Evolutionary conservation across 2,113 vertebrate genomes (phyloP), one percentile per base, ranked within the genome.

Genomic region (Scophthalmus maximus): DNA sequence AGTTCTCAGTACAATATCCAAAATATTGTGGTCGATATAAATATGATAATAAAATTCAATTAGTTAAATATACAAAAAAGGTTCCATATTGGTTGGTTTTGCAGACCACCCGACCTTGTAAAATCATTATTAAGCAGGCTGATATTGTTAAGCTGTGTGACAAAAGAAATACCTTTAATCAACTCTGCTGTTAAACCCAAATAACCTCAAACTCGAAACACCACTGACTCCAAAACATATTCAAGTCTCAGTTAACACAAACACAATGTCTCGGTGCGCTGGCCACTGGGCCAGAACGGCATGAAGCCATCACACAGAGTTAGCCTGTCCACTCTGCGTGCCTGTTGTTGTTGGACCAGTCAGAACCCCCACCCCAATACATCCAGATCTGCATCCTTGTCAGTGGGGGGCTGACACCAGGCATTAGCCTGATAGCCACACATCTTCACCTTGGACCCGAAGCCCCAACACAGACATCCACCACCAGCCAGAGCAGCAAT

Each of bases 261-360:
- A 68, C 73, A 68, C 68, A 34, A 51, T 47, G 62, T 75, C 68
- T 83, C 50, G 55, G 63, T 71, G 79, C 30, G 73, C 57, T 73
- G 82, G 63, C 86, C 79, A 83, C 79, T 70, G 64, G 77, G 57
- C 82, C 76, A 42, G 60, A 92, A 11, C 92, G 46, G 83, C 88
- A 87, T 89, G 93, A 93, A 58, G 94, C 93, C 92, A 91, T 94
- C 94, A 93, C 78, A 90, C 78, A 78, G 80, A 68, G 88, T 94
- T 94, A 94, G 71, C 36, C 71, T 49, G 60, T 40, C 40, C 57
- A 12, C 65, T 47, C 69, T 63, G 70, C 34, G 51, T 84, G 70
- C 76, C 63, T 83, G 82, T 74, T 88, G 68, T 84, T 84, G 78
- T 70, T 73, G 84, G 84, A 82, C 83, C 78, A 79, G 91, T 81